A percentile compares a stretch with the other conserved stretches of the same genome.
Conservation (phyloP, 2,888 invertebrate genomes). For the Tillus elongatus region DNA sequence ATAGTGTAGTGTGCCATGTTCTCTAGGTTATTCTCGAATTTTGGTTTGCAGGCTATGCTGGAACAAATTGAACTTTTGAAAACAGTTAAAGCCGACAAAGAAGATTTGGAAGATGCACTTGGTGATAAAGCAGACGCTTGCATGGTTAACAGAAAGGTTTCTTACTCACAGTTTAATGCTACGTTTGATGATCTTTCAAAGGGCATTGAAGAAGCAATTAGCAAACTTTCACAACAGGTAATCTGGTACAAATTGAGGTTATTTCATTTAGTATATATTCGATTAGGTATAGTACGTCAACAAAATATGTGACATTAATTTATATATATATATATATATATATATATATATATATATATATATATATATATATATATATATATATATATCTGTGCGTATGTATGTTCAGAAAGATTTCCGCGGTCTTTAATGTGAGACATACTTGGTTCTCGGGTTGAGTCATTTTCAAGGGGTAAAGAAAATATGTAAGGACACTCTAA, state of each 20-base stretch:
- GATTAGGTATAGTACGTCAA: no score
- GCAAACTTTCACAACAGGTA: slow-evolving; percentile 53
- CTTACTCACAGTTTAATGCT: slow-evolving; percentile 60
- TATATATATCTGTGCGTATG: no score
- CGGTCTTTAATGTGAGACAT: no score
- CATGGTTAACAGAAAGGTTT: slow-evolving; percentile 61
- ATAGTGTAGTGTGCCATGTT: not conserved
- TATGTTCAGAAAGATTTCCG: no score
- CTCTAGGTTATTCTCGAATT: no score
- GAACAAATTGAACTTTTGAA: slow-evolving; percentile 60
- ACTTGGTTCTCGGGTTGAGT: no score
- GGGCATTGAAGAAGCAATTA: slow-evolving; percentile 54
- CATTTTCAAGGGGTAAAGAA: no score
- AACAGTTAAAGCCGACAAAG: slow-evolving; percentile 59
- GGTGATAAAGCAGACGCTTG: slow-evolving; percentile 67
- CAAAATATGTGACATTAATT: no score
- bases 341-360: no score
- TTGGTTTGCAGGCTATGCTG: slow-evolving; percentile 50
- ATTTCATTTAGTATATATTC: not conserved
- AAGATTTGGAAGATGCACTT: slow-evolving; percentile 60
- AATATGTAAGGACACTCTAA: no score
- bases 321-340: no score
- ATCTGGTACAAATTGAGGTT: slow-evolving; percentile 11
- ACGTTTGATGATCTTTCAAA: slow-evolving; percentile 58
- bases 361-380: no score